These are phyloP conservation scores for Lepilemur septentrionalis DNA, from an alignment of 2,797 vertebrate species.

Conservation along the genomic window DNA sequence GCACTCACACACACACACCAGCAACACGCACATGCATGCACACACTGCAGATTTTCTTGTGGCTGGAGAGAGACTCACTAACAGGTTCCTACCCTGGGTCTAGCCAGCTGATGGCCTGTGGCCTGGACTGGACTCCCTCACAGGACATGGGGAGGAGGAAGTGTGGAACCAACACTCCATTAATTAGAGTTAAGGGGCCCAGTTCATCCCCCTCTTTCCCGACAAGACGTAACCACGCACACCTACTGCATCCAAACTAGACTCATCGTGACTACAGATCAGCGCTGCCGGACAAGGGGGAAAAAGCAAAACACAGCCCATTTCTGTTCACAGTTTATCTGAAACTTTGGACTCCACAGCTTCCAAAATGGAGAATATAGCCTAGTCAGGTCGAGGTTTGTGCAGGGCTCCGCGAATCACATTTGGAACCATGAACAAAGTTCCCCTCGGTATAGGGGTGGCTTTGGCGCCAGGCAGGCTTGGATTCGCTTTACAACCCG, in stretches of 20 bases:
- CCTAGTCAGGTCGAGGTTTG: too few species aligned
- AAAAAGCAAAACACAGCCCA: background rate
- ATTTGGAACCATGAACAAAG: background rate
- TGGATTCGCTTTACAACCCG: background rate
- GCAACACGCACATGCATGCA: background rate
- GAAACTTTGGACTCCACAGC: background rate
- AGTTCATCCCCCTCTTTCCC: conserved; percentile 66
- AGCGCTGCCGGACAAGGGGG: background rate
- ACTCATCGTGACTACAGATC: background rate
- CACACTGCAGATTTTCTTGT: background rate
- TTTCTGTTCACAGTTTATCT: too few species aligned
- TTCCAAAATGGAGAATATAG: background rate
- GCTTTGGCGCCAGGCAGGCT: too few species aligned
- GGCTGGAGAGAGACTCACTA: background rate
- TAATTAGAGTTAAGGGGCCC: conserved; percentile 70
- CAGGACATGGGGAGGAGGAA: conserved; percentile 59
- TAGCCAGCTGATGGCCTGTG: conserved; percentile 41
- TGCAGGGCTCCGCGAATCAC: background rate
- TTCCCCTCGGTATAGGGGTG: background rate
- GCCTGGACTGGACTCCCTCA: conserved; percentile 51
- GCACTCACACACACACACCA: background rate
- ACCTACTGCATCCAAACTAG: conserved; percentile 29
- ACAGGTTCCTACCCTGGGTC: background rate
- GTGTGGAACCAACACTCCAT: conserved; percentile 36
- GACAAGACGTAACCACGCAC: conserved; percentile 45